Evolutionary conservation across 2,888 invertebrate genomes (phyloP).

Genomic region (Camponotus fellah): DNA sequence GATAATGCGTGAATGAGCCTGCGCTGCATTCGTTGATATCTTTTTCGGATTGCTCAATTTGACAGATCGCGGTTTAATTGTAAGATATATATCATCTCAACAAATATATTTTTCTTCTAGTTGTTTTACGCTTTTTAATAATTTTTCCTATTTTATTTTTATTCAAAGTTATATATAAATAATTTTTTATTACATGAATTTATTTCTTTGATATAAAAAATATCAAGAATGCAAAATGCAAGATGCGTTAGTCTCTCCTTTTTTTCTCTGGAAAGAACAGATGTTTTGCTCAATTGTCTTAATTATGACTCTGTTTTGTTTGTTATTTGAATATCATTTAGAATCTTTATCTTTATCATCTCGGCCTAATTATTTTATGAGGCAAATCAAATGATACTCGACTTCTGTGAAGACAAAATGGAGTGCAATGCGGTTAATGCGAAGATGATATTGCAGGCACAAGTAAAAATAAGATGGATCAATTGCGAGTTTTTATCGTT

Average conservation of each 20-base stretch:
- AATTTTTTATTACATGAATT: neutral
- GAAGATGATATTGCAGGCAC: conserved; percentile 14
- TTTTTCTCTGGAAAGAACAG: neutral
- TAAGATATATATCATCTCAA: neutral
- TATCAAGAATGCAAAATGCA: neutral
- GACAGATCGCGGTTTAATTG: neutral
- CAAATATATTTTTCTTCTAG: neutral
- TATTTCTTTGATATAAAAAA: neutral
- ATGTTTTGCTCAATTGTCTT: conserved; percentile 5
- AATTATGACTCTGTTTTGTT: conserved; percentile 39
- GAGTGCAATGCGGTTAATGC: conserved; percentile 44
- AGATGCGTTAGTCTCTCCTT: neutral
- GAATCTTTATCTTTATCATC: conserved; percentile 33
- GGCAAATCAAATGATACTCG: conserved; percentile 57
- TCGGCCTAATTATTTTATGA: conserved; percentile 52
- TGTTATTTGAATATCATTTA: conserved; percentile 18
- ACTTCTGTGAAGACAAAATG: conserved; percentile 55
- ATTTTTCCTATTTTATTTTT: neutral
- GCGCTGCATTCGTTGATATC: conserved; percentile 14
- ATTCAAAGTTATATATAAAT: neutral
- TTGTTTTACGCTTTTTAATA: neutral
- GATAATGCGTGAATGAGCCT: conserved; percentile 47
- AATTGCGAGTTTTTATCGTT: conserved; percentile 22
- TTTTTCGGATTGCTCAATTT: neutral
- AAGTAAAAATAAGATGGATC: conserved; percentile 33